These are phyloP conservation scores for Notospermus geniculatus DNA, from an alignment of 1,140 invertebrate species.

Conservation along the genomic window DNA sequence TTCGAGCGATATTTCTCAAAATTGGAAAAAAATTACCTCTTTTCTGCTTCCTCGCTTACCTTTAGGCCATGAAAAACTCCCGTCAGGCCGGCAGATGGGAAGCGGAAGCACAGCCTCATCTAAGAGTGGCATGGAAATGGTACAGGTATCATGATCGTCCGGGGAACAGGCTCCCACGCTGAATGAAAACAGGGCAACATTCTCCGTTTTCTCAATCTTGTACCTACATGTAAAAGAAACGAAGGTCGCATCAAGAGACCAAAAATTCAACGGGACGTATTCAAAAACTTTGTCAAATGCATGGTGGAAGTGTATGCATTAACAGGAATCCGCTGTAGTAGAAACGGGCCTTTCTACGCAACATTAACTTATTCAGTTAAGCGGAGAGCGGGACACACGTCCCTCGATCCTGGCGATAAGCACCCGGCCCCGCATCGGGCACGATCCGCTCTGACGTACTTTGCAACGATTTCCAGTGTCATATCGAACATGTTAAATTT, in stretches of 20 bases:
- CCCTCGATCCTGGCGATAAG: too few relatives aligned
- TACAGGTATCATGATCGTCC: slow-evolving; percentile 17
- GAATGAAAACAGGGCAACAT: slow-evolving; percentile 21
- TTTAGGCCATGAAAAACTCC: slow-evolving; percentile 20
- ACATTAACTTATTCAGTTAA: too few relatives aligned
- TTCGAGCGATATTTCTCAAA: too few relatives aligned
- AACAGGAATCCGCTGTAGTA: too few relatives aligned
- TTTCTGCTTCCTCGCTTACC: slow-evolving; percentile 12
- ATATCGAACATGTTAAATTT: slow-evolving; percentile 19
- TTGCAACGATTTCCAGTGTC: slow-evolving; percentile 24
- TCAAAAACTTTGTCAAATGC: too few relatives aligned
- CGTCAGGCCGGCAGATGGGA: slow-evolving; percentile 25
- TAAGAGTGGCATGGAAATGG: slow-evolving; percentile 17
- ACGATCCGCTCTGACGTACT: slow-evolving; percentile 19
- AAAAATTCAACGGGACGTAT: too few relatives aligned
- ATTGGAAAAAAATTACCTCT: too few relatives aligned
- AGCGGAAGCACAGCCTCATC: slow-evolving; percentile 27
- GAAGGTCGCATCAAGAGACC: background rate
- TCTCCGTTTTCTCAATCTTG: slow-evolving; percentile 17
- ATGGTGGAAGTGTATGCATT: too few relatives aligned
- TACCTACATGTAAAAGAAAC: slow-evolving; percentile 14
- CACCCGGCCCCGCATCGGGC: too few relatives aligned
- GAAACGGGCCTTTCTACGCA: too few relatives aligned
- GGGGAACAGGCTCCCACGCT: slow-evolving; percentile 20
- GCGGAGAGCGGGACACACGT: too few relatives aligned